Evolutionary conservation across 64 coral and sea anemone genomes (phyloP).

Genomic region (Stichodactyla helianthus): DNA sequence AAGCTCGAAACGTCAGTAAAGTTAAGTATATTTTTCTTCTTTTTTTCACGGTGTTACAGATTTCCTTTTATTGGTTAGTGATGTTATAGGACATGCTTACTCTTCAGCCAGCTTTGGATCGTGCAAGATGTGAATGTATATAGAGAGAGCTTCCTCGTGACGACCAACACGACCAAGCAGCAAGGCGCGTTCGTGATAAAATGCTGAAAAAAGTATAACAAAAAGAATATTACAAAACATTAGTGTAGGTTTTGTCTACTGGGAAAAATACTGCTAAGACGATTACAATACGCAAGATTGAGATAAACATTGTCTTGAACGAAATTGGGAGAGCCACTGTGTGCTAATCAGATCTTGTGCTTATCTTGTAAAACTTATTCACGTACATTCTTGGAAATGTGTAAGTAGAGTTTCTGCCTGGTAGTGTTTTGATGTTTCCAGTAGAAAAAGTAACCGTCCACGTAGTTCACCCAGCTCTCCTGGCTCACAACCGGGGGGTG

Average conservation of each 20-base stretch:
- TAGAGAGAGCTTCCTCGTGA: constrained; percentile 86
- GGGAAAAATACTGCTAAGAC: no score
- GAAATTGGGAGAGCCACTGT: no score
- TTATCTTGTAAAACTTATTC: no score
- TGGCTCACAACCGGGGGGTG: constrained; percentile 80
- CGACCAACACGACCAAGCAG: constrained; percentile 80
- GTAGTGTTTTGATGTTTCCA: constrained; percentile 91
- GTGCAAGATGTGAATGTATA: constrained; percentile 82
- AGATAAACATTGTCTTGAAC: no score
- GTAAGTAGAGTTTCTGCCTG: constrained; percentile 93
- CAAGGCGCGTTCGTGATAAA: constrained; percentile 88
- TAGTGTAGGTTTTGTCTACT: no score
- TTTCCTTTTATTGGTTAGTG: no score
- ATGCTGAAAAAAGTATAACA: constrained; percentile 47
- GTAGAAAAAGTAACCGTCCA: constrained; percentile 63
- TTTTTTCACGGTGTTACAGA: no score
- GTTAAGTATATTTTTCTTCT: no score
- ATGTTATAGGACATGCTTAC: constrained; percentile 44
- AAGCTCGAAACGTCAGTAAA: no score
- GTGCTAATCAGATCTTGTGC: no score
- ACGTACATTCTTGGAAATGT: constrained; percentile 95
- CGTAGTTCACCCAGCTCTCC: constrained; percentile 88
- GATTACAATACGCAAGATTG: no score
- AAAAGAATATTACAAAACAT: background rate
- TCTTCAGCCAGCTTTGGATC: constrained; percentile 85